These are phyloP conservation scores for Stenotaenia linearis DNA, from an alignment of 2,888 invertebrate genomes.

Conservation along the genomic window DNA sequence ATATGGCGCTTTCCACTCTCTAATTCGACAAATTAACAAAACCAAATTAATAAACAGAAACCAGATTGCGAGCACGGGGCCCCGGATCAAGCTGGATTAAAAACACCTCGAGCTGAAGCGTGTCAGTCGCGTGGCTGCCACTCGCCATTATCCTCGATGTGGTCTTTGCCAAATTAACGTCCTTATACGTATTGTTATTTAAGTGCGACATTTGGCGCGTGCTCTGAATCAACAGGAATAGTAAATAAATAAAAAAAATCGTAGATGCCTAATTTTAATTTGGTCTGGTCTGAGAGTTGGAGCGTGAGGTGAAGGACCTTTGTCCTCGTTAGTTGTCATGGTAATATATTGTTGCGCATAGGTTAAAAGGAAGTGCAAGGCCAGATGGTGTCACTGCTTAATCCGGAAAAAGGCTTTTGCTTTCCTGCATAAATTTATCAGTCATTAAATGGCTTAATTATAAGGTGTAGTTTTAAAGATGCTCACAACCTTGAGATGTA, in stretches of 20 bases:
- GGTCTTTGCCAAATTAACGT: neutral
- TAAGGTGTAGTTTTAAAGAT: neutral
- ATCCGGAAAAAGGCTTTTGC: neutral
- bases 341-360: neutral
- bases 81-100: neutral
- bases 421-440: conserved; percentile 6
- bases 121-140: conserved; percentile 5
- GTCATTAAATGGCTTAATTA: neutral
- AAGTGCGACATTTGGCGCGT: neutral
- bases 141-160: neutral
- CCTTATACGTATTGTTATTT: neutral
- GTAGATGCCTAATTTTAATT: neutral
- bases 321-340: conserved; percentile 7
- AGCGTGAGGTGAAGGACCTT: neutral
- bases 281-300: neutral
- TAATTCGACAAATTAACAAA: neutral
- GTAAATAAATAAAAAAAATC: neutral
- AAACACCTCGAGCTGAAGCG: conserved; percentile 16
- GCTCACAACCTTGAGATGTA: neutral
- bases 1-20: neutral
- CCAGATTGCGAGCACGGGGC: conserved; percentile 4
- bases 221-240: neutral
- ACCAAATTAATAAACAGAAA: conserved; percentile 8
- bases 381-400: conserved; percentile 9
- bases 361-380: conserved; percentile 13